Percentiles rank a stretch among this genome's conserved stretches.
Evolutionary conservation across 2,888 invertebrate species (phyloP).

Genomic region (Yponomeuta evonymella): DNA sequence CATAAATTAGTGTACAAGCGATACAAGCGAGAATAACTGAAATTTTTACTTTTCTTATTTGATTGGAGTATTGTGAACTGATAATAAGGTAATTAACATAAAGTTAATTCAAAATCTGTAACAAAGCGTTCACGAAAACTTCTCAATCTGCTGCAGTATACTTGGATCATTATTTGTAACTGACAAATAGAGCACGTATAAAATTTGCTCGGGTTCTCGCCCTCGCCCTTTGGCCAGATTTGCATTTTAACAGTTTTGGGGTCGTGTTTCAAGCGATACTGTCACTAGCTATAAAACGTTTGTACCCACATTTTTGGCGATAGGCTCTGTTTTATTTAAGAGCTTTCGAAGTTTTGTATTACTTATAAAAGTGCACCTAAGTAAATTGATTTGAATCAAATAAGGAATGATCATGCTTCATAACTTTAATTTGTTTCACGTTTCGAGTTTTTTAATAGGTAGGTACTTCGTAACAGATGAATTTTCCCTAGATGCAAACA

Average conservation of each 20-base stretch:
- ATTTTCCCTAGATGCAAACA: too few relatives aligned
- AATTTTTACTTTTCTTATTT: too few relatives aligned
- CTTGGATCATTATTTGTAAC: constrained; percentile 6
- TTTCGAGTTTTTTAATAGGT: too few relatives aligned
- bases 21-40: too few relatives aligned
- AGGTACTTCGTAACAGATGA: too few relatives aligned
- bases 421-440: too few relatives aligned
- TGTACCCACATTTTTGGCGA: not conserved
- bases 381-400: too few relatives aligned
- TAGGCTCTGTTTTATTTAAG: not conserved
- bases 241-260: constrained; percentile 22
- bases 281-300: not conserved
- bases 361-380: not conserved
- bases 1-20: too few relatives aligned
- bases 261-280: not conserved
- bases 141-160: not conserved
- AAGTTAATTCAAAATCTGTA: not conserved
- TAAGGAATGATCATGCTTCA: too few relatives aligned
- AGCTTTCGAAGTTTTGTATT: not conserved
- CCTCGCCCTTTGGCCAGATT: constrained; percentile 16
- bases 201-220: constrained; percentile 13
- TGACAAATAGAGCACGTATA: constrained; percentile 15
- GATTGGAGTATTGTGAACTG: too few relatives aligned
- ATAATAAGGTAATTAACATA: too few relatives aligned
- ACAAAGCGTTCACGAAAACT: not conserved